These are phyloP conservation scores for Abramis brama DNA, from an alignment of 2,113 vertebrate genomes.

Conservation along the genomic window DNA sequence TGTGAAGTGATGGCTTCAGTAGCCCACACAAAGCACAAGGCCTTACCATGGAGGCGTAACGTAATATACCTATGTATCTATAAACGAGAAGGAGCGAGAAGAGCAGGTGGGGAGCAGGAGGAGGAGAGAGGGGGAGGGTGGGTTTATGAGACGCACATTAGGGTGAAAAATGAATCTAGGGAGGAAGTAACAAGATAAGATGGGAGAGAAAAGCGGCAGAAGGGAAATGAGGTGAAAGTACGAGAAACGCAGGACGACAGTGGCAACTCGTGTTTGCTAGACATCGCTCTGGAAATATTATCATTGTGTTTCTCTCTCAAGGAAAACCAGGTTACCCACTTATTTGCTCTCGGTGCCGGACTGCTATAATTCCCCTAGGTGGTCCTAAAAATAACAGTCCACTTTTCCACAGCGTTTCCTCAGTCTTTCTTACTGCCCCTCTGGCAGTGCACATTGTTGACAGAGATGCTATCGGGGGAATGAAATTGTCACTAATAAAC, in stretches of 20 bases:
- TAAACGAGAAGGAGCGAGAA: slow-evolving; percentile 42
- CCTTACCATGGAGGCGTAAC: slow-evolving; percentile 60
- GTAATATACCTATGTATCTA: slow-evolving; percentile 51
- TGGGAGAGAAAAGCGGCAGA: not conserved
- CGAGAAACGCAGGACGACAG: slow-evolving; percentile 2
- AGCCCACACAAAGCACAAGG: slow-evolving; percentile 64
- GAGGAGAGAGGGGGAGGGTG: not conserved
- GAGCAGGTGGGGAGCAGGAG: slow-evolving; percentile 17
- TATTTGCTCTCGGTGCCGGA: slow-evolving; percentile 67
- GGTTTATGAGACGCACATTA: slow-evolving; percentile 15
- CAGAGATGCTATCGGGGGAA: slow-evolving; percentile 17
- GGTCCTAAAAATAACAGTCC: slow-evolving; percentile 71
- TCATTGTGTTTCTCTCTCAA: slow-evolving; percentile 56
- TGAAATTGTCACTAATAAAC: slow-evolving; percentile 27
- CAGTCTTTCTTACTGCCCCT: not conserved
- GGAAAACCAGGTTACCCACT: slow-evolving; percentile 80
- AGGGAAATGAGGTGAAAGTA: slow-evolving; percentile 16
- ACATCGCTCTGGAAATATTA: slow-evolving; percentile 52
- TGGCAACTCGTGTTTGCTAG: not conserved
- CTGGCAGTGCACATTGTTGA: slow-evolving; percentile 21
- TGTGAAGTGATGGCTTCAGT: slow-evolving; percentile 66
- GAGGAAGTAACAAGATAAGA: slow-evolving; percentile 33
- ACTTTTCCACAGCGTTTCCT: slow-evolving; percentile 34
- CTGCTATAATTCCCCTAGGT: slow-evolving; percentile 62
- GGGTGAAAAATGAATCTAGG: slow-evolving; percentile 6